phyloP scores from a whole-genome alignment of 2,113 vertebrate genomes.

The Cyphomyrus discorhynchus region DNA sequence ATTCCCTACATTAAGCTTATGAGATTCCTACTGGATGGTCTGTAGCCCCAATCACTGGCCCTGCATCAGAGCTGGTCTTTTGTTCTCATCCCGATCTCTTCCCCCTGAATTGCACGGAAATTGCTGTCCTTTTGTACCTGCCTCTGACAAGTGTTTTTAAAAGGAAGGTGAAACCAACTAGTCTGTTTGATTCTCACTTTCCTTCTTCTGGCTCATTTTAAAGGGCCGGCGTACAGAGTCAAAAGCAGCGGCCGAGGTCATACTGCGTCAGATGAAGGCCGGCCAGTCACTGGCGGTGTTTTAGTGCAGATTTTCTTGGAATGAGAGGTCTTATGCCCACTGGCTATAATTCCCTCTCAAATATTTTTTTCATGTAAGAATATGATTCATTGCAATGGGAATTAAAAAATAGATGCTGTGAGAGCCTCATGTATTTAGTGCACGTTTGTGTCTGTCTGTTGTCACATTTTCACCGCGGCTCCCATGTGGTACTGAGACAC shows the following conservation, averaged over 20 bases:
- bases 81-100: background rate
- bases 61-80: background rate
- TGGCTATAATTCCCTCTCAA: background rate
- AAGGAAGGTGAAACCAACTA: background rate
- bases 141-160: background rate
- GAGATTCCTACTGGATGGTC: background rate
- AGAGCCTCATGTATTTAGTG: background rate
- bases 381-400: background rate
- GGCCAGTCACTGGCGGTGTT: background rate
- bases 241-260: background rate
- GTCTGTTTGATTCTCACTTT: no score
- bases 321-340: background rate
- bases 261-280: background rate
- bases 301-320: background rate
- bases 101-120: background rate
- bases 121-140: background rate
- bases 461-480: background rate
- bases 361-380: background rate
- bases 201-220: background rate
- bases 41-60: background rate
- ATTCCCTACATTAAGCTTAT: background rate
- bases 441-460: background rate
- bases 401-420: background rate
- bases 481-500: background rate
- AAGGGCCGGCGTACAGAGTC: background rate